Conservation (phyloP, 53 echinoderm and acorn worm genomes). For the Apostichopus leukothele region DNA sequence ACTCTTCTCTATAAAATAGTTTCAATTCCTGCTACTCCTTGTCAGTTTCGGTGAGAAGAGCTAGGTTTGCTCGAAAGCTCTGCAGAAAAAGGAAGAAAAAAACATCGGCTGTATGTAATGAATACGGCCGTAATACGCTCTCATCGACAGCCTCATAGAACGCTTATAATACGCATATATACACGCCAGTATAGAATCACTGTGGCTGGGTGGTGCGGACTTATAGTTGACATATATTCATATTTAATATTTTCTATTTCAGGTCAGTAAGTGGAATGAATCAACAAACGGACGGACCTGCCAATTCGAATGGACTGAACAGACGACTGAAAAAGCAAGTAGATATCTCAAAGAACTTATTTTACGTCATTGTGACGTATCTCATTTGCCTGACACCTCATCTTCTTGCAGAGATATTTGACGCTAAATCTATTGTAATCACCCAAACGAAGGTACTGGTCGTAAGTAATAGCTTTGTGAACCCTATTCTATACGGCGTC, state of each 20-base stretch:
- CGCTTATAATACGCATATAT: too few species aligned
- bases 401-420: constrained; percentile 2
- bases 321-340: constrained; percentile 29
- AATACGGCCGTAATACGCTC: too few species aligned
- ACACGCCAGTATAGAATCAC: too few species aligned
- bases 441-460: constrained; percentile 30
- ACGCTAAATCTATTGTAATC: constrained; percentile 10
- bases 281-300: not conserved
- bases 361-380: constrained; percentile 28
- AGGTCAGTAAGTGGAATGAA: constrained; percentile 3
- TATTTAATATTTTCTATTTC: not conserved
- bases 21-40: too few species aligned
- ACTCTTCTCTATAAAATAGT: too few species aligned
- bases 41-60: too few species aligned
- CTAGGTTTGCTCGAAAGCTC: too few species aligned
- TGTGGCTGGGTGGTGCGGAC: too few species aligned
- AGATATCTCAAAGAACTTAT: constrained; percentile 38
- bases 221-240: too few species aligned
- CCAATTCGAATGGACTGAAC: not conserved
- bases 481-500: constrained; percentile 27
- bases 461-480: not conserved
- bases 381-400: constrained; percentile 22
- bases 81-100: too few species aligned
- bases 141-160: too few species aligned
- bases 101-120: too few species aligned